Evolutionary conservation across 2,113 vertebrate genomes (phyloP).

Genomic region (Meleagris gallopavo): DNA sequence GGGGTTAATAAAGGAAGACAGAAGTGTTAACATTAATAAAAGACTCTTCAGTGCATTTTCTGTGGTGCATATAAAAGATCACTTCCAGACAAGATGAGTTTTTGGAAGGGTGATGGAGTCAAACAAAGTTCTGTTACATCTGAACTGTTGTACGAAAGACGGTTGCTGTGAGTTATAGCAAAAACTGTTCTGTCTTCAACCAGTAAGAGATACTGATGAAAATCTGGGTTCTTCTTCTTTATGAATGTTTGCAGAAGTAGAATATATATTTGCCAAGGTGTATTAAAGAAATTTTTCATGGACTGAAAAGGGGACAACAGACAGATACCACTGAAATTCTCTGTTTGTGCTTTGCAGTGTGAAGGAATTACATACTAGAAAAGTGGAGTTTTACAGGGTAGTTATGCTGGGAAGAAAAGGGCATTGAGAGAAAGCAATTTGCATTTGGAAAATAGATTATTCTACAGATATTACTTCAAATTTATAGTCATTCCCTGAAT

Average conservation of each 20-base stretch:
- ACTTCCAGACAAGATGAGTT: not conserved
- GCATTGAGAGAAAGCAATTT: not conserved
- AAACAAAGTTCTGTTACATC: not conserved
- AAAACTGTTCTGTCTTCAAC: not conserved
- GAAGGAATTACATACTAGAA: not conserved
- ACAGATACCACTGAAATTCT: not conserved
- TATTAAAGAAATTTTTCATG: not conserved
- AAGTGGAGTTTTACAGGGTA: not conserved
- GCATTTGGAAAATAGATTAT: slow-evolving; percentile 47
- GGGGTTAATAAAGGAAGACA: not conserved
- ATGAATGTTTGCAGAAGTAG: not conserved
- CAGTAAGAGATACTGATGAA: not conserved
- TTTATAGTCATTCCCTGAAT: slow-evolving; percentile 4
- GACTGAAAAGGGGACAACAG: not conserved
- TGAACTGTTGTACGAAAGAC: not conserved
- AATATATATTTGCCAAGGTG: not conserved
- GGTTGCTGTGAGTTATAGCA: not conserved
- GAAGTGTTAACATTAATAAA: not conserved
- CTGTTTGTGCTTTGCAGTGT: not conserved
- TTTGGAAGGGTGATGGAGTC: not conserved
- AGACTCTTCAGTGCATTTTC: not conserved
- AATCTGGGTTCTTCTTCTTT: not conserved
- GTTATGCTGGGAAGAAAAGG: not conserved
- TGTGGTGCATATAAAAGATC: not conserved
- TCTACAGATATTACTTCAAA: slow-evolving; percentile 46